Evolutionary conservation across 2,797 vertebrate genomes (phyloP).

Genomic region (Gallinago nigripennis): DNA sequence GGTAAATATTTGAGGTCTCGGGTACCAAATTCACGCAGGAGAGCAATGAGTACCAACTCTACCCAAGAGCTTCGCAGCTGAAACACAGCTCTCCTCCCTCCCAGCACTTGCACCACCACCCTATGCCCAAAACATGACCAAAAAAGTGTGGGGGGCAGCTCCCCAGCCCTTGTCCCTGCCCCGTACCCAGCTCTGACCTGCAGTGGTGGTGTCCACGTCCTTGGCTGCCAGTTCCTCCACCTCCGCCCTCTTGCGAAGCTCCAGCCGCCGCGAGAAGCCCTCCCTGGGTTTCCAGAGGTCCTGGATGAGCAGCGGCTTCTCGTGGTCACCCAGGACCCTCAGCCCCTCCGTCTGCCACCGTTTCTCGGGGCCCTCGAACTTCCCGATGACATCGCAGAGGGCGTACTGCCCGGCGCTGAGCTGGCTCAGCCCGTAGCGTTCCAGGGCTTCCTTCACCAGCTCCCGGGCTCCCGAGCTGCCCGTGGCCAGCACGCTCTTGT

Average conservation of each 20-base stretch:
- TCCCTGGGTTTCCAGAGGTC: constrained; percentile 95
- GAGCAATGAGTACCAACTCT: rapidly evolving
- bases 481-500: constrained; percentile 94
- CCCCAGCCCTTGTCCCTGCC: not conserved
- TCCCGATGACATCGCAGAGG: constrained; percentile 92
- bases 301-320: constrained; percentile 93
- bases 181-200: constrained; percentile 79
- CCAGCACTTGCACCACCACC: too few species aligned
- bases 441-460: constrained; percentile 92
- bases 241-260: constrained; percentile 87
- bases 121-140: rapidly evolving
- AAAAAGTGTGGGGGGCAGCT: not conserved
- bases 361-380: constrained; percentile 76
- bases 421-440: constrained; percentile 90
- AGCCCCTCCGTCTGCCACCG: constrained; percentile 88
- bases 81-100: not conserved
- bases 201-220: constrained; percentile 93
- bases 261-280: constrained; percentile 89
- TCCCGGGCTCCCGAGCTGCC: constrained; percentile 88
- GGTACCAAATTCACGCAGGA: not conserved
- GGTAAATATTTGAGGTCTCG: not conserved
- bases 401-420: constrained; percentile 82
- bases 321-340: constrained; percentile 88
- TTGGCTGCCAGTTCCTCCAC: constrained; percentile 90
- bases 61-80: not conserved